phyloP scores from a whole-genome alignment of 2,888 invertebrate genomes.

The Nebria brevicollis region DNA sequence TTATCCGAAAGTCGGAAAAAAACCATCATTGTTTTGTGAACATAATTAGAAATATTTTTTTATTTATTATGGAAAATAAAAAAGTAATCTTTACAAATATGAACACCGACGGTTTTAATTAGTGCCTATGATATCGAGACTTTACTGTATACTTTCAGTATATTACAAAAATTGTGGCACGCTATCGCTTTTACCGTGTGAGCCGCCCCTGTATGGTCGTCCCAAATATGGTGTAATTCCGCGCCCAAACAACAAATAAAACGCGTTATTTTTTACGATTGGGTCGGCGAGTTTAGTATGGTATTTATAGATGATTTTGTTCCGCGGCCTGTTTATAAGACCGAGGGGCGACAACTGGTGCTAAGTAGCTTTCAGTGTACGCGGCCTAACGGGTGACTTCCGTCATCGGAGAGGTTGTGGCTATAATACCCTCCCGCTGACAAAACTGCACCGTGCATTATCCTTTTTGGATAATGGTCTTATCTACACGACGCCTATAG shows the following conservation, averaged over 20 bases:
- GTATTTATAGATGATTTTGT: constrained; percentile 48
- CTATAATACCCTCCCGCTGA: constrained; percentile 41
- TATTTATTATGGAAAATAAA: background rate
- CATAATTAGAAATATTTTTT: background rate
- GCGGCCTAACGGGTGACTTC: constrained; percentile 46
- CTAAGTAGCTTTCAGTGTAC: constrained; percentile 53
- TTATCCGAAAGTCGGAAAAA: no score
- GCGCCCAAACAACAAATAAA: constrained; percentile 23
- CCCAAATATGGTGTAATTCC: constrained; percentile 10
- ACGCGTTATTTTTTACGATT: constrained; percentile 38
- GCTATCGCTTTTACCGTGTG: background rate
- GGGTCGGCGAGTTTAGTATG: constrained; percentile 22
- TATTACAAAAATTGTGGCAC: background rate
- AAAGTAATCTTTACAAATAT: background rate
- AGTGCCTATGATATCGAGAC: background rate
- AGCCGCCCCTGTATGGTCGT: background rate
- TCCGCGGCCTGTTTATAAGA: constrained; percentile 37
- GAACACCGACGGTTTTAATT: background rate
- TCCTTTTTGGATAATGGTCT: constrained; percentile 16
- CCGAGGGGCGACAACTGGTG: constrained; percentile 43
- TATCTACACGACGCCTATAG: background rate
- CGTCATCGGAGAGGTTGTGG: constrained; percentile 23
- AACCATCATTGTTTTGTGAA: no score
- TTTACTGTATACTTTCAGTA: background rate
- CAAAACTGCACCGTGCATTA: constrained; percentile 23